A percentile compares a stretch with the other conserved stretches of the same genome.
Evolutionary conservation across 2,888 invertebrate species (phyloP).

Genomic region (Noctua pronuba): DNA sequence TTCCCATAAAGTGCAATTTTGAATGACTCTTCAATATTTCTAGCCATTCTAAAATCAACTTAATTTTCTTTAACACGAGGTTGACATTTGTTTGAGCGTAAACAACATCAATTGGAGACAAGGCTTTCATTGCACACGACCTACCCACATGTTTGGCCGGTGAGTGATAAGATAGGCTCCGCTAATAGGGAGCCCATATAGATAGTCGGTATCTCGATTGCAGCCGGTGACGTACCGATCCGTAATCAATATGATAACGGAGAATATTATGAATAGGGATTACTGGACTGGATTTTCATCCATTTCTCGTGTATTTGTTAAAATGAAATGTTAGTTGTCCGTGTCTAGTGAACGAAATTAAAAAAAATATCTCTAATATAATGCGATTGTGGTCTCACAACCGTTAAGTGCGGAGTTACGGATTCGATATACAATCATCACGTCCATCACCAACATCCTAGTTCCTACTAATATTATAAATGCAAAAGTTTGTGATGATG

Average conservation of each 20-base stretch:
- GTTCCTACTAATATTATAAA: no score
- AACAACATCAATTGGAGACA: background rate
- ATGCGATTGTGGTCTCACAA: background rate
- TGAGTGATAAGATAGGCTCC: slow-evolving; percentile 46
- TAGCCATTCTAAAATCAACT: background rate
- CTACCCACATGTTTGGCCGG: background rate
- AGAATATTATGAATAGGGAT: slow-evolving; percentile 26
- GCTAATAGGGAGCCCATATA: slow-evolving; percentile 32
- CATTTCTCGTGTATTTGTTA: background rate
- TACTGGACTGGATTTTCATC: slow-evolving; percentile 6
- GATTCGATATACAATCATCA: background rate
- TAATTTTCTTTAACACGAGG: no score
- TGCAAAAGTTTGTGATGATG: no score
- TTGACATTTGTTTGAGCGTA: background rate
- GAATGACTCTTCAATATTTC: background rate
- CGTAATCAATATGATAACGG: slow-evolving; percentile 30
- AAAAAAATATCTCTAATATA: no score
- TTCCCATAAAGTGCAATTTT: no score
- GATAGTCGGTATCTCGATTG: slow-evolving; percentile 16
- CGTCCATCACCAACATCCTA: background rate
- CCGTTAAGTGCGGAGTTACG: background rate
- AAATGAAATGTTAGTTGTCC: background rate
- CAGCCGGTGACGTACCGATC: slow-evolving; percentile 27
- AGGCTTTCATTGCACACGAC: background rate
- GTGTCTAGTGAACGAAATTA: no score